phyloP scores from a whole-genome alignment of 2,797 vertebrate species.

The Eulemur albifrons region DNA sequence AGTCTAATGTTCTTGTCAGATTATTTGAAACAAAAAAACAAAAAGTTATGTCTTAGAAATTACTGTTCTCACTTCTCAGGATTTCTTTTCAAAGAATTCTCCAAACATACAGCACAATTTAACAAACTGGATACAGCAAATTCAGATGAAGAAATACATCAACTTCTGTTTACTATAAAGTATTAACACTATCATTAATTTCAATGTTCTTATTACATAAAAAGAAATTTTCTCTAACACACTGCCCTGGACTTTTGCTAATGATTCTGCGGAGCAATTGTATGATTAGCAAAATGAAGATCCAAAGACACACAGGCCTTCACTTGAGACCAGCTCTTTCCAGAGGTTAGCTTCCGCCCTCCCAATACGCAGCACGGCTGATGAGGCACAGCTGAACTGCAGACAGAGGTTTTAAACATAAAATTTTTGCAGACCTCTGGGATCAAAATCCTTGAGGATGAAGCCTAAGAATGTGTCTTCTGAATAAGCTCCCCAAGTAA shows the following conservation, averaged over 20 bases:
- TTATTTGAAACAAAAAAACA: neutral
- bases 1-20: neutral
- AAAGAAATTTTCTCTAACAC: neutral
- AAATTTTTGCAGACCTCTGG: neutral
- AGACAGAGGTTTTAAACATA: rapidly evolving
- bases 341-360: rapidly evolving
- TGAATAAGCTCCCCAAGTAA: neutral
- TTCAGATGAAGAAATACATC: neutral
- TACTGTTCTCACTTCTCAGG: neutral
- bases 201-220: neutral
- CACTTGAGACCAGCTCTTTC: neutral
- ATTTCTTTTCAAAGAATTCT: neutral
- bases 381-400: neutral
- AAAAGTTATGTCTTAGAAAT: neutral
- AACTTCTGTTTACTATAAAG: neutral
- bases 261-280: neutral
- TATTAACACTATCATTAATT: neutral
- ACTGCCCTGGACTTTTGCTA: neutral
- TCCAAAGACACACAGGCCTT: rapidly evolving
- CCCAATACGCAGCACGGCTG: rapidly evolving
- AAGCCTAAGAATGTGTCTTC: neutral
- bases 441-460: no score
- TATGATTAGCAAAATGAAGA: neutral
- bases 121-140: neutral
- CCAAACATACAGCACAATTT: neutral